These are phyloP conservation scores for Mellivora capensis DNA, from an alignment of 2,113 vertebrate genomes.

Conservation along the genomic window DNA sequence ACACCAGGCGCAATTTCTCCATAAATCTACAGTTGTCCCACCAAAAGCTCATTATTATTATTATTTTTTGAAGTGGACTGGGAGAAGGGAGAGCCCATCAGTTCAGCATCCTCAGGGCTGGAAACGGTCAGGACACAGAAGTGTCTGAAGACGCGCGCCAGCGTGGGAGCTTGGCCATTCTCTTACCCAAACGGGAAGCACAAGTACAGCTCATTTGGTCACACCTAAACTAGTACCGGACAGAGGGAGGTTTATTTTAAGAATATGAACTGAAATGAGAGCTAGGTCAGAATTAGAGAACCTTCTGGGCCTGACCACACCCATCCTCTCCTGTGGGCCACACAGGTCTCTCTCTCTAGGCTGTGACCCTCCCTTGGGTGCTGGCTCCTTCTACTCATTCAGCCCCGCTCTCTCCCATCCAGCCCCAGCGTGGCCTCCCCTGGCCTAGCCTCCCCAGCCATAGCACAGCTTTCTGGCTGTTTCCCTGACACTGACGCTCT, in stretches of 20 bases:
- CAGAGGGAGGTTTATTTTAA: not conserved
- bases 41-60: not conserved
- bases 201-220: not conserved
- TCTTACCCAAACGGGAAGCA: not conserved
- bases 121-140: not conserved
- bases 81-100: not conserved
- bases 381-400: not conserved
- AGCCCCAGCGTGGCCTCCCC: accelerated
- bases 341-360: not conserved
- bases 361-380: too few relatives aligned
- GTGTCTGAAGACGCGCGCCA: not conserved
- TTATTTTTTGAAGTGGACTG: not conserved
- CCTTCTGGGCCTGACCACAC: not conserved
- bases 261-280: not conserved
- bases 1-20: not conserved
- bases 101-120: not conserved
- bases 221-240: not conserved
- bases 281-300: not conserved
- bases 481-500: too few relatives aligned
- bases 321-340: not conserved
- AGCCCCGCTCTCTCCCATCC: not conserved
- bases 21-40: not conserved
- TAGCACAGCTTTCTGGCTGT: not conserved
- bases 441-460: not conserved
- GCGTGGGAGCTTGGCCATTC: not conserved